A percentile compares a stretch with the other conserved stretches of the same genome.
Evolutionary conservation across 2,797 vertebrate genomes (phyloP).

Genomic region (Todus mexicanus): DNA sequence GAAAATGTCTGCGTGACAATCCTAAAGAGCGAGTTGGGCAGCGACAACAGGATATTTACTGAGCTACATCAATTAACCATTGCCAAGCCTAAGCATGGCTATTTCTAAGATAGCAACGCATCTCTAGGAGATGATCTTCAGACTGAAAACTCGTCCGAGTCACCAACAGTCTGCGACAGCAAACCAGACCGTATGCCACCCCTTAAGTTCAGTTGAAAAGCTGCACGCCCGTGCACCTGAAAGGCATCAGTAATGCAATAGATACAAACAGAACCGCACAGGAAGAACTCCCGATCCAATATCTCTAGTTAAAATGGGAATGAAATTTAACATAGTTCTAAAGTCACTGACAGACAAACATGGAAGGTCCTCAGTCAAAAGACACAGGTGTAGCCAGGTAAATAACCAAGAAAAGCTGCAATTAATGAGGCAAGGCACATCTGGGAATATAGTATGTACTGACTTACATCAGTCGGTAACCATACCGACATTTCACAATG

Average conservation of each 20-base stretch:
- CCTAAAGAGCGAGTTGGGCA: neutral
- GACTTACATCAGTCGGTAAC: neutral
- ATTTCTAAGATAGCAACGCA: neutral
- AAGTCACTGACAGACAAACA: neutral
- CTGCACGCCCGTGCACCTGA: rapidly evolving
- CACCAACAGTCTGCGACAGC: neutral
- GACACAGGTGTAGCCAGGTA: neutral
- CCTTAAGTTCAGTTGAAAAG: neutral
- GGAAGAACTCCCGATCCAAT: neutral
- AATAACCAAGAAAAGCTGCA: neutral
- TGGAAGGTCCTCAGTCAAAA: neutral
- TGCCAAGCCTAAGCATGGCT: neutral
- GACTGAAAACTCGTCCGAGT: neutral
- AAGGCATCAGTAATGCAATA: neutral
- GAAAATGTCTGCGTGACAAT: neutral
- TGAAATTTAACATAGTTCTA: neutral
- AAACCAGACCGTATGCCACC: neutral
- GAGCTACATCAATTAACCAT: neutral
- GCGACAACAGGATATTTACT: neutral
- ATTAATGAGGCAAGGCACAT: neutral
- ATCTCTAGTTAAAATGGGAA: neutral
- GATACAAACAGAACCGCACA: neutral
- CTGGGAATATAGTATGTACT: neutral
- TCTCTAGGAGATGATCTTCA: neutral
- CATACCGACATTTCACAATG: neutral